Conservation (phyloP, 2,113 vertebrate genomes). For the Hucho hucho region DNA sequence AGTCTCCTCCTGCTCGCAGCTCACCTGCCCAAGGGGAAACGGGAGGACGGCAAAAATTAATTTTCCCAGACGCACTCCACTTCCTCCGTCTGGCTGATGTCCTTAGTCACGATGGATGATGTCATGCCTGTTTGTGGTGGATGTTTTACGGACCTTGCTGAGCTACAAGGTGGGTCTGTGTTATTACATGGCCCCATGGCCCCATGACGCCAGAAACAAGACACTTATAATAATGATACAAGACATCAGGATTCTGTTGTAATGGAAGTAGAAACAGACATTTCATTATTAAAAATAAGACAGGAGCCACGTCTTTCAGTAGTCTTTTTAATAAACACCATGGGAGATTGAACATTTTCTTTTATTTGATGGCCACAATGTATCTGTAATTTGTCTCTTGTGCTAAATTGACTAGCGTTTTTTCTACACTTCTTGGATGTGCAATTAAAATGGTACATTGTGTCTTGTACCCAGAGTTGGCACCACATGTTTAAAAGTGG, state of each 20-base stretch:
- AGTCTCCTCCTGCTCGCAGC: not conserved
- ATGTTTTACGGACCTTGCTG: not conserved
- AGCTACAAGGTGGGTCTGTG: not conserved
- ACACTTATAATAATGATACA: not conserved
- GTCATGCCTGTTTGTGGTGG: not conserved
- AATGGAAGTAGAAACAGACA: no score
- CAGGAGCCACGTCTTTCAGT: no score
- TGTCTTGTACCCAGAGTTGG: not conserved
- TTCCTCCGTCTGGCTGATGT: constrained; percentile 33
- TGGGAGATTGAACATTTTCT: no score
- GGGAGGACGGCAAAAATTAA: not conserved
- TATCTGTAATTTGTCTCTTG: not conserved
- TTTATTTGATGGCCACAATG: not conserved
- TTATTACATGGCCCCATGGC: not conserved
- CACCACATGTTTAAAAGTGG: no score
- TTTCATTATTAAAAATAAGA: no score
- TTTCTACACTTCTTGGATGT: not conserved
- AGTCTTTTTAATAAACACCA: no score
- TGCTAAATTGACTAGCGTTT: not conserved
- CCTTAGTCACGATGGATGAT: constrained; percentile 19
- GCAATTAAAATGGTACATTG: not conserved
- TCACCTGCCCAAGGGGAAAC: constrained; percentile 28
- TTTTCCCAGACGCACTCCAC: constrained; percentile 1
- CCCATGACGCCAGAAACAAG: not conserved
- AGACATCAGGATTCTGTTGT: not conserved